Evolutionary conservation across 2,888 invertebrate species (phyloP), one percentile per base, ranked within the genome.

Genomic region (Trichopria drosophilae): DNA sequence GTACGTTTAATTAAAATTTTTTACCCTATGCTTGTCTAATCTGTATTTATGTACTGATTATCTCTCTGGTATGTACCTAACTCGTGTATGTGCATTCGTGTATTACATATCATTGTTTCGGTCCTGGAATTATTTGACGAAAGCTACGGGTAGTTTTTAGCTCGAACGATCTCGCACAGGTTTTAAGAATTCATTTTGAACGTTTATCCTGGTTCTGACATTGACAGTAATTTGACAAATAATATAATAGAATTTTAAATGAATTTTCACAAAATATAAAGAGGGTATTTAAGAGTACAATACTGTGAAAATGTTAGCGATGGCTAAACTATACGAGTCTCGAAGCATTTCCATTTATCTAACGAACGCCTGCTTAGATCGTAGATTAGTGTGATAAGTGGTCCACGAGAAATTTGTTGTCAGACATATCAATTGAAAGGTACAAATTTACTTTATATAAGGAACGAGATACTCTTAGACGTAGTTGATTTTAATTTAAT

Each of bases 1-100:
- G n/a, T n/a, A n/a, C n/a, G n/a, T n/a, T n/a, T n/a, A n/a, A n/a
- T n/a, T n/a, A 34, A 50, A 44, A 52, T 50, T 59, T 57, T 51
- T 59, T 59, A 55, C 62, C 58, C 54, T 59, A 59, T 70, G 70
- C 70, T 70, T 70, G 67, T 67, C 62, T 62, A 69, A 63, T 67
- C 65, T 69, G 61, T 68, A 62, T 69, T 65, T 66, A 65, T 68
- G 67, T 69, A 67, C 63, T 64, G 62, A 67, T 63, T 68, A 67
- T 67, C 66, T 66, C 60, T 68, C 57, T 68, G 68, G 64, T 70
- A 64, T 71, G 67, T 69, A 65, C 60, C 65, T 71, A 71, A 71
- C 67, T 69, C 63, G 63, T 69, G 63, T 67, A 66, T 71, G 69
- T 71, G 68, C 68, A 65, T 71, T 65, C 66, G 63, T 69, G 60